Conservation (phyloP, 1,140 invertebrate species). For the Trichonephila clavipes region DNA sequence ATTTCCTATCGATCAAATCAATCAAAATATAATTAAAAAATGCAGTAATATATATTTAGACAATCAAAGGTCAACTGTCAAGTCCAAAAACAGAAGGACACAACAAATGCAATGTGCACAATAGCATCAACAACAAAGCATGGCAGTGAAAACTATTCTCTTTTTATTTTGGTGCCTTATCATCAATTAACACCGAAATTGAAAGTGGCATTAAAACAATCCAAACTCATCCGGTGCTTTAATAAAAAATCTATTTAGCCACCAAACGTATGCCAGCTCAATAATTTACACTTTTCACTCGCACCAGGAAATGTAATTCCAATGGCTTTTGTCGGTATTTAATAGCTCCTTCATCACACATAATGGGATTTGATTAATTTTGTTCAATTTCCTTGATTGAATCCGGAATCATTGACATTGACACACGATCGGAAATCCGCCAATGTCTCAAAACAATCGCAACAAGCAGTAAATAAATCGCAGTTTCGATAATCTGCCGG, state of each 20-base stretch:
- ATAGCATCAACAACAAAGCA: not conserved
- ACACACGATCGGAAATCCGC: slow-evolving; percentile 33
- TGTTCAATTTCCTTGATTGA: not conserved
- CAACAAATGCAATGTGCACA: no score
- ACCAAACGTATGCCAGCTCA: not conserved
- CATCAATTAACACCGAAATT: not conserved
- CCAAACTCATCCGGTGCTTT: not conserved
- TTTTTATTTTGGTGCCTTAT: not conserved
- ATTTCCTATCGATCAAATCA: no score
- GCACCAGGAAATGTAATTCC: not conserved
- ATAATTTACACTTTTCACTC: not conserved
- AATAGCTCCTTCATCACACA: not conserved
- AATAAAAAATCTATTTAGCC: not conserved
- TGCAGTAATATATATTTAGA: no score
- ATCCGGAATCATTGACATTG: slow-evolving; percentile 6
- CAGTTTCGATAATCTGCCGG: not conserved
- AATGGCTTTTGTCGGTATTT: not conserved
- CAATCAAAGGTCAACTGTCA: no score
- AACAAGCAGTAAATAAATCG: not conserved
- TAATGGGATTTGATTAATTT: slow-evolving; percentile 12
- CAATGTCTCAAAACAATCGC: slow-evolving; percentile 21
- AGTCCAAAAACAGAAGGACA: no score
- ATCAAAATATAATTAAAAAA: no score
- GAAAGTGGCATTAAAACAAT: slow-evolving; percentile 1
- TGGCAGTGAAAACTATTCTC: not conserved